Base-by-base conservation (phyloP, 2,888 invertebrate species). In the Drosophila gaucha region DNA sequence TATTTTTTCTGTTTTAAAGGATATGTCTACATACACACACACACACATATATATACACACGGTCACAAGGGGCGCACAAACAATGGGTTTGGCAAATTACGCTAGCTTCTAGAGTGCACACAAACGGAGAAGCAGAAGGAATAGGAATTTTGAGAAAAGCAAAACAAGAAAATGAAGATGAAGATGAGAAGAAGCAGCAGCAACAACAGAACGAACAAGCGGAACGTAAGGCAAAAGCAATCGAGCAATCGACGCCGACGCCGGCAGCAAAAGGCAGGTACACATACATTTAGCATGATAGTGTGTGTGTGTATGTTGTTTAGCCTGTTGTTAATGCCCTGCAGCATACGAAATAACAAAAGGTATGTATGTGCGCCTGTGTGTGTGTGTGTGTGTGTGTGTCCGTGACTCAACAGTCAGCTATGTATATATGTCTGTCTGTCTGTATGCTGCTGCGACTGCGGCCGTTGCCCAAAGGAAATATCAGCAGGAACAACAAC, bases 301-400 rank as follows among this genome's bases (percentile, higher is more conserved):
- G 44, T 46, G 28, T 43, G 36, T 49, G 31, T 47, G 16, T 58
- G 24, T 58, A 51, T 59, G 39, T 60, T 52, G 71, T 56, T 78
- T 80, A 78, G 82, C 69, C 74, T 72, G 85, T 86, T 80, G 80
- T 75, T 70, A 75, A 65, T 75, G 67, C 76, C 76, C 67, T 67
- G 66, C 69, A 82, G 67, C 68, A 74, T 67, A 84, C 72, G 74
- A 78, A 76, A 80, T 66, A 87, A 87, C 74, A 85, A 85, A 85
- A 74, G 86, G 69, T 82, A 71, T 72, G 71, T 60, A 50, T 49
- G 28, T 10, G n/a, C n/a, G n/a, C n/a, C n/a, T n/a, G 12, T 14
- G 12, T 39, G 18, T 63, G 36, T 67, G 55, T 36, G 41, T 41
- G 43, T 59, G 56, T 44, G 44, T 66, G 28, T 71, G 50, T 69